These are phyloP conservation scores for Morus bassanus DNA, from an alignment of 2,797 vertebrate genomes.

Conservation along the genomic window DNA sequence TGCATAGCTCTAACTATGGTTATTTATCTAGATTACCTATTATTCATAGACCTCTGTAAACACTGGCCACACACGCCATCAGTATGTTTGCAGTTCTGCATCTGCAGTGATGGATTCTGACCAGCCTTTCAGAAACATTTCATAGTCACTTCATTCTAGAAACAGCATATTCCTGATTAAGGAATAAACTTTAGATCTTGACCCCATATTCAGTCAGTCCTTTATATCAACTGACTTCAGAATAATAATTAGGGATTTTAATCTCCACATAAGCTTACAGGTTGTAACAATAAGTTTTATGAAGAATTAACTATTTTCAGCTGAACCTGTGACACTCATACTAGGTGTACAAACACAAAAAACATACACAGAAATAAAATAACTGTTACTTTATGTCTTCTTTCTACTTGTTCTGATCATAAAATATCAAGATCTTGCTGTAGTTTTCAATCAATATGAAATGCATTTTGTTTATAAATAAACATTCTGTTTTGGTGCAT, in stretches of 20 bases:
- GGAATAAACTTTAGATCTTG: neutral
- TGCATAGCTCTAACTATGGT: neutral
- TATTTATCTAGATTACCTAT: constrained; percentile 22
- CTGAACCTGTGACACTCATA: neutral
- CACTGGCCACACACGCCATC: neutral
- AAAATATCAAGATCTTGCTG: neutral
- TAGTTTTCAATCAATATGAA: neutral
- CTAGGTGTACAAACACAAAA: neutral
- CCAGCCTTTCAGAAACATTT: neutral
- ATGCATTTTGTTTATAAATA: neutral
- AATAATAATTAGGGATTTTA: neutral
- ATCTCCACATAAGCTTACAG: neutral
- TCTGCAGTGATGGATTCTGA: neutral
- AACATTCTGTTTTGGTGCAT: neutral
- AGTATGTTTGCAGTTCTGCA: neutral
- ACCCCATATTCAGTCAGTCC: neutral
- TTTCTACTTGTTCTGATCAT: neutral
- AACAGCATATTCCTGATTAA: neutral
- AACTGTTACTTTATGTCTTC: neutral
- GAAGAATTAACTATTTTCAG: neutral
- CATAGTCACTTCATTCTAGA: neutral
- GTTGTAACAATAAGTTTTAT: neutral
- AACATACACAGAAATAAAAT: neutral
- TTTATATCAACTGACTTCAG: neutral
- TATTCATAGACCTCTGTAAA: neutral